Percentiles rank a stretch among this genome's conserved stretches.
Conservation (phyloP, 2,797 vertebrate species). For the Aldrovandia affinis region DNA sequence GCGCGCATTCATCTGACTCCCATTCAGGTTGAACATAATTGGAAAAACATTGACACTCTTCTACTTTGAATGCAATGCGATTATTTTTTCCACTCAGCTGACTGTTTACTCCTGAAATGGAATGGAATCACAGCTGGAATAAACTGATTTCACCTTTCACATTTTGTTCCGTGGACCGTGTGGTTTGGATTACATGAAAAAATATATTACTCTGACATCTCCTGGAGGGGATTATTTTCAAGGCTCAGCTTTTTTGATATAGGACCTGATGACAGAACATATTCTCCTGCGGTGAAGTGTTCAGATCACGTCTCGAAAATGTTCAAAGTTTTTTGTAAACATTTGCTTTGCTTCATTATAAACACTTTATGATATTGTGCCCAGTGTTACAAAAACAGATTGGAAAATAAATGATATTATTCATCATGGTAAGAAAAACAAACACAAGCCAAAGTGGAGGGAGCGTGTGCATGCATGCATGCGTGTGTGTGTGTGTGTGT, state of each 20-base stretch:
- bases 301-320: not conserved
- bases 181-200: not conserved
- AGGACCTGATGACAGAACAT: slow-evolving; percentile 7
- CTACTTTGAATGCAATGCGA: not conserved
- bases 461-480: not conserved
- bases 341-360: not conserved
- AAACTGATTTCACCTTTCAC: slow-evolving; percentile 9
- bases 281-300: not conserved
- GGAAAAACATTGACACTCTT: not conserved
- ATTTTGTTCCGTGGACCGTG: not conserved
- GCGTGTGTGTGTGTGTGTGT: not conserved
- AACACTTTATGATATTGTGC: not conserved
- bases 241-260: not conserved
- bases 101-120: slow-evolving; percentile 11
- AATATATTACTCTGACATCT: not conserved
- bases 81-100: not conserved
- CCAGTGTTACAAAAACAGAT: not conserved
- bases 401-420: not conserved
- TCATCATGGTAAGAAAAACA: not conserved
- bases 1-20: not conserved
- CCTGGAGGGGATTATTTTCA: not conserved
- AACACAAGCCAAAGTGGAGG: not conserved
- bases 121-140: not conserved
- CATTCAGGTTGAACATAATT: not conserved
- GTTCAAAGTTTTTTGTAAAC: slow-evolving; percentile 13